Base-by-base conservation (phyloP, 35 echinoderm and acorn worm genomes). In the Chiridota heheva region DNA sequence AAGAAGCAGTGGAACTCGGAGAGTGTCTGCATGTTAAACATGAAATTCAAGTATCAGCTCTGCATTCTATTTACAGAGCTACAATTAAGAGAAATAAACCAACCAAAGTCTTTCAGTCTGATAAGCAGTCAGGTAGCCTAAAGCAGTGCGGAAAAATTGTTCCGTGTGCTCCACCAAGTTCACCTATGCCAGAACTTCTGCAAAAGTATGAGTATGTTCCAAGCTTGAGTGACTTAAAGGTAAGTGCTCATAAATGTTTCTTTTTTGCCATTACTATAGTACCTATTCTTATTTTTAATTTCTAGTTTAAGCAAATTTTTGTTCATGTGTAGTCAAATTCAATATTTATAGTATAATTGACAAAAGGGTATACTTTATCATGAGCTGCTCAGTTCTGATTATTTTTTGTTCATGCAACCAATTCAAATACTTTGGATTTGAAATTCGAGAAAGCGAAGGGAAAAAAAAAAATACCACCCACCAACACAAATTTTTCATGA, bases 111-210 rank as follows among this genome's bases (percentile, higher is more conserved):
- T 98, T 84, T 70, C 74, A 91, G 65, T 98, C 95, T 18, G 95
- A 98, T 42, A 98, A 85, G 40, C 95, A 98, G 75, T 98, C 95
- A 31, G 73, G 80, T 75, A 68, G 63, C 75, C 76, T 98, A 4
- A 60, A 69, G 18, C 84, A 98, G 44, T 88, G 89, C 92, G 95
- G 95, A 12, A 59, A 44, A 30, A 32, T 84, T 27, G 20, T 91
- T 2, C 95, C 95, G 8, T 98, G 95, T 81, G 95, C 89, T 2
- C 93, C 93, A 6, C 93, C 93, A 34, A 71, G 70, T 13, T 82
- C 93, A 24, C 93, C 93, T 20, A 97, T 84, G 4, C 65, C 84
- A 32, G 67, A 88, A 34, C 63, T 79, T 35, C 44, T 88, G 15
- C 44, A 87, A 41, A 88, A 85, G 20, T 83, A 73, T 63, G 89